phyloP scores from a whole-genome alignment of 2,888 invertebrate species.

The Chymomyza caudatula region DNA sequence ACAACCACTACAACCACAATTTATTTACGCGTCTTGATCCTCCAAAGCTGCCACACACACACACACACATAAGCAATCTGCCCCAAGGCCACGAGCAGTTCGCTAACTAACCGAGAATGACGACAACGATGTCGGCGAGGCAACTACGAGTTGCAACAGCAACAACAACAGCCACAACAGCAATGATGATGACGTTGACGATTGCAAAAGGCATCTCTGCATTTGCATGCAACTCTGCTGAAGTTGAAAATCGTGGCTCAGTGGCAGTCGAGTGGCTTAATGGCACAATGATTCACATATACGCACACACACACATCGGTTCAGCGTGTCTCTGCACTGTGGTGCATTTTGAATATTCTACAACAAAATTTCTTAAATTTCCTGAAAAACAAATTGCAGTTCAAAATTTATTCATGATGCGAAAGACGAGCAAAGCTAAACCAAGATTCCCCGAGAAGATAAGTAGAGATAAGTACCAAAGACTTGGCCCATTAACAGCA shows the following conservation, averaged over 20 bases:
- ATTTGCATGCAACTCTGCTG: not conserved
- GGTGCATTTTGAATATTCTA: too few relatives aligned
- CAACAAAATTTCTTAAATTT: too few relatives aligned
- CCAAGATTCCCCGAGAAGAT: too few relatives aligned
- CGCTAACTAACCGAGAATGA: conserved; percentile 2
- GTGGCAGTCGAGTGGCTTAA: not conserved
- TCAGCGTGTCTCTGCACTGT: too few relatives aligned
- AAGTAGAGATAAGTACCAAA: too few relatives aligned
- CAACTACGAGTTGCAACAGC: not conserved
- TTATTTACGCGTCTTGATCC: not conserved
- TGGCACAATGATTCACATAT: not conserved
- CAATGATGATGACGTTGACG: not conserved
- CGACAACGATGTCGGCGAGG: not conserved
- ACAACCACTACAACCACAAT: not conserved
- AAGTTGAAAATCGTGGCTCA: not conserved
- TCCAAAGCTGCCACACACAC: not conserved
- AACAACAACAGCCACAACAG: not conserved
- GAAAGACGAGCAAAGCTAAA: too few relatives aligned
- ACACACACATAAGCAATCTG: not conserved
- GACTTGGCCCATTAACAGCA: too few relatives aligned
- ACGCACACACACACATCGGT: not conserved
- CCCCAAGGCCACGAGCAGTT: not conserved
- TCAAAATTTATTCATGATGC: too few relatives aligned
- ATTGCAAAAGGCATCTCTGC: not conserved
- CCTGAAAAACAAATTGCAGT: too few relatives aligned